phyloP scores from a whole-genome alignment of 1,140 invertebrate genomes.

The Charaxes varanes region DNA sequence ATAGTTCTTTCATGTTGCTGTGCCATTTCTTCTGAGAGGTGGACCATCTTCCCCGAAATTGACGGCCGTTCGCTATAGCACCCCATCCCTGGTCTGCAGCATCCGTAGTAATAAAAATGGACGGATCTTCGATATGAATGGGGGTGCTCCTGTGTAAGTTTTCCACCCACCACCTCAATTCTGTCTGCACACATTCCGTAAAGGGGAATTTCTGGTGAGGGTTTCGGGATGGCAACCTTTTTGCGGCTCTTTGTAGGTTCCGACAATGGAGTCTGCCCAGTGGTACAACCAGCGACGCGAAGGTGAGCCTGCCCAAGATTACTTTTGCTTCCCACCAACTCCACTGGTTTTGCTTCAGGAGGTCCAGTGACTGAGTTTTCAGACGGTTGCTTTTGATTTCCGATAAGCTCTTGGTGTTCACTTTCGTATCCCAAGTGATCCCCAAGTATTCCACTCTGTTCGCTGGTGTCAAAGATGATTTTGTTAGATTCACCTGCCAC shows the following conservation, averaged over 20 bases:
- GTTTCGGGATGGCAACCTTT: no score
- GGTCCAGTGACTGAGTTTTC: no score
- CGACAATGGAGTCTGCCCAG: constrained; percentile 50
- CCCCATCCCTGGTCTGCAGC: constrained; percentile 31
- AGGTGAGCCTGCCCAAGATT: constrained; percentile 33
- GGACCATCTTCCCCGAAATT: constrained; percentile 12
- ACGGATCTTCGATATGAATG: constrained; percentile 22
- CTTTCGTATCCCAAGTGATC: constrained; percentile 1
- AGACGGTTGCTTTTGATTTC: neutral
- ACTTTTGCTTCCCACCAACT: neutral
- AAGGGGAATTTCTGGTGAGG: neutral
- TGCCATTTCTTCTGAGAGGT: constrained; percentile 29
- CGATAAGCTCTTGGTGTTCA: neutral
- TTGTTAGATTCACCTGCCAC: neutral
- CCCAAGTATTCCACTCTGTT: constrained; percentile 1
- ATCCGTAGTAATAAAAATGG: constrained; percentile 36
- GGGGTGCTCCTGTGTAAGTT: neutral
- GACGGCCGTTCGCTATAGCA: neutral
- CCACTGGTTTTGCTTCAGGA: neutral
- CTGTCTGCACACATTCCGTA: neutral
- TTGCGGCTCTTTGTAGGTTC: constrained; percentile 14
- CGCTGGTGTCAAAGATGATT: neutral
- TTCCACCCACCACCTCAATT: neutral
- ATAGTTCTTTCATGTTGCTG: constrained; percentile 44
- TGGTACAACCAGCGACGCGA: constrained; percentile 72